phyloP scores from a whole-genome alignment of 2,113 vertebrate species.

The Mohoua ochrocephala region DNA sequence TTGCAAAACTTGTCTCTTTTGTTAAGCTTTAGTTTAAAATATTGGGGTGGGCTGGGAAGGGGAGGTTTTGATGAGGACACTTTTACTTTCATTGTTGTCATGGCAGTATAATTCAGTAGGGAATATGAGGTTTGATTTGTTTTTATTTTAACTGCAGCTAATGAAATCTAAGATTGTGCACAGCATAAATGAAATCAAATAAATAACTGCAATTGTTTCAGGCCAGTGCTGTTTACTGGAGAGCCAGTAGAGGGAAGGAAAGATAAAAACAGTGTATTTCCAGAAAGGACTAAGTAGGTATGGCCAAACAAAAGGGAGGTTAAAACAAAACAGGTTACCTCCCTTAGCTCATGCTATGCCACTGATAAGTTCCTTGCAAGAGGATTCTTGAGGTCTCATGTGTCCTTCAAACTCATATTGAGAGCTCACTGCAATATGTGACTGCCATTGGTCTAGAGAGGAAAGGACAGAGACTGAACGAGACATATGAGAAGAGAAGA shows the following conservation, averaged over 20 bases:
- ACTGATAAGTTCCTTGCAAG: not conserved
- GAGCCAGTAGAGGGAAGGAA: not conserved
- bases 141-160: slow-evolving; percentile 35
- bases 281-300: slow-evolving; percentile 13
- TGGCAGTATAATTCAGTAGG: not conserved
- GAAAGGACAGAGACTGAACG: not conserved
- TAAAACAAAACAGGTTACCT: not conserved
- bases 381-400: not conserved
- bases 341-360: not conserved
- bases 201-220: slow-evolving; percentile 34
- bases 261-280: not conserved
- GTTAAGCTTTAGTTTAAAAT: not conserved
- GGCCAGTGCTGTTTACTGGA: slow-evolving; percentile 33
- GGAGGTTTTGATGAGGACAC: not conserved
- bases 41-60: not conserved
- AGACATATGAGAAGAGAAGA: not conserved
- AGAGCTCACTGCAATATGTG: not conserved
- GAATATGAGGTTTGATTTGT: not conserved
- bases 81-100: slow-evolving; percentile 46
- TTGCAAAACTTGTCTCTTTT: slow-evolving; percentile 19
- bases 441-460: not conserved
- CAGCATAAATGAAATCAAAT: slow-evolving; percentile 23
- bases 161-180: not conserved
- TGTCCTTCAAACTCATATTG: not conserved
- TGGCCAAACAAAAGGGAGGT: not conserved